These are phyloP conservation scores for Pteropus rufus DNA, from an alignment of 2,797 vertebrate species.

Conservation along the genomic window DNA sequence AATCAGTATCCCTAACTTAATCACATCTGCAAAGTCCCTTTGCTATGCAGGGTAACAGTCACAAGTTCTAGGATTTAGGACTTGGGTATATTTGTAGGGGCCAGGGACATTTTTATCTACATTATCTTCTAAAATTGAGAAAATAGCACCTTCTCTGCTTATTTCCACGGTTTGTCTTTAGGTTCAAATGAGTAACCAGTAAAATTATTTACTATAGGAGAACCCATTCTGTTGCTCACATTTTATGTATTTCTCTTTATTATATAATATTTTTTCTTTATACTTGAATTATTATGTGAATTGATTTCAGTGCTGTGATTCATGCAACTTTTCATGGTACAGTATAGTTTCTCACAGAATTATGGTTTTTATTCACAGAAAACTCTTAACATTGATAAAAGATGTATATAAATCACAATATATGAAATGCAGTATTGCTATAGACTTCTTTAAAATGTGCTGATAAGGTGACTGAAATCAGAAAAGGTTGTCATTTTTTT, in stretches of 20 bases:
- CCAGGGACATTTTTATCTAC: not conserved
- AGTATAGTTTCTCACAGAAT: not conserved
- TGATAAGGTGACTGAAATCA: not conserved
- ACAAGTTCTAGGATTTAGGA: not conserved
- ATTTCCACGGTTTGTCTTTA: not conserved
- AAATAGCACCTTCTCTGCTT: not conserved
- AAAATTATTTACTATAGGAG: not conserved
- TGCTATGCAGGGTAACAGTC: not conserved
- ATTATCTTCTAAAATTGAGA: not conserved
- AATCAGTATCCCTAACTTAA: not conserved
- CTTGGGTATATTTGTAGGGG: not conserved
- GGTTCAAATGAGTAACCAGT: not conserved
- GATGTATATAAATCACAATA: not conserved
- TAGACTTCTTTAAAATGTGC: not conserved
- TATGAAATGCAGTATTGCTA: not conserved
- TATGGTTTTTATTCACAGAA: not conserved
- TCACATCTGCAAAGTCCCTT: not conserved
- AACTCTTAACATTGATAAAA: not conserved
- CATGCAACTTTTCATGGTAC: not conserved
- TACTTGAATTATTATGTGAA: not conserved
- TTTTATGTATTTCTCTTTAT: not conserved
- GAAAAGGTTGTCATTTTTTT: not conserved
- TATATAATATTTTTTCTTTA: not conserved
- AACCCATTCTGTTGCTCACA: not conserved
- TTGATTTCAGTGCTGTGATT: slow-evolving; percentile 9